Conservation (phyloP, 2,888 invertebrate species). For the Dioctria linearis region DNA sequence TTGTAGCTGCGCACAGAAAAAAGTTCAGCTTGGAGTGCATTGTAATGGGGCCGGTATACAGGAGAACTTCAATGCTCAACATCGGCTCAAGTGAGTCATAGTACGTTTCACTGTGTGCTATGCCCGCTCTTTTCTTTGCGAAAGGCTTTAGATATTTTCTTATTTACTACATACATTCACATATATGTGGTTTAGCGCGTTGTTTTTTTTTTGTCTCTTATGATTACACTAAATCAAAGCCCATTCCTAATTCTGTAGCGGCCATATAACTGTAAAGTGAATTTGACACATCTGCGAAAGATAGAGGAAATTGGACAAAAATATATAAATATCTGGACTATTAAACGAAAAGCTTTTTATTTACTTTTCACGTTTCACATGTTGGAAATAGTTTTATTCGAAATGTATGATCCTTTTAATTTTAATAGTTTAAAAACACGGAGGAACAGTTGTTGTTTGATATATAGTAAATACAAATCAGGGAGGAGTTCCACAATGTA, state of each 20-base stretch:
- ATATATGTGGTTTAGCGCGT: not conserved
- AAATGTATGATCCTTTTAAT: no score
- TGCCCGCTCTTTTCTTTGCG: not conserved
- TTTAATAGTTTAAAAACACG: no score
- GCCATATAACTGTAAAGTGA: slow-evolving; percentile 45
- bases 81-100: slow-evolving; percentile 35
- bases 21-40: slow-evolving; percentile 14
- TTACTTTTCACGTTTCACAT: not conserved
- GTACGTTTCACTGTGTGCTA: not conserved
- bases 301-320: not conserved
- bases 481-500: no score
- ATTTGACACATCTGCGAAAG: slow-evolving; percentile 27
- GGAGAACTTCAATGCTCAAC: slow-evolving; percentile 30
- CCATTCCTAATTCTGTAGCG: slow-evolving; percentile 31
- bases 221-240: slow-evolving; percentile 30
- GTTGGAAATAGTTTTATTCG: no score
- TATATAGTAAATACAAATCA: no score
- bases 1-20: no score
- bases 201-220: slow-evolving; percentile 6
- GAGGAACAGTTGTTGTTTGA: no score
- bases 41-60: slow-evolving; percentile 30
- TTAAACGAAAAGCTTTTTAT: not conserved
- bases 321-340: not conserved
- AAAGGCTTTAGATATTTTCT: not conserved
- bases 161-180: not conserved